Percentiles rank a stretch among this genome's conserved stretches.
These are phyloP conservation scores for Catharus minimus DNA, from an alignment of 2,113 vertebrate genomes.

Conservation along the genomic window DNA sequence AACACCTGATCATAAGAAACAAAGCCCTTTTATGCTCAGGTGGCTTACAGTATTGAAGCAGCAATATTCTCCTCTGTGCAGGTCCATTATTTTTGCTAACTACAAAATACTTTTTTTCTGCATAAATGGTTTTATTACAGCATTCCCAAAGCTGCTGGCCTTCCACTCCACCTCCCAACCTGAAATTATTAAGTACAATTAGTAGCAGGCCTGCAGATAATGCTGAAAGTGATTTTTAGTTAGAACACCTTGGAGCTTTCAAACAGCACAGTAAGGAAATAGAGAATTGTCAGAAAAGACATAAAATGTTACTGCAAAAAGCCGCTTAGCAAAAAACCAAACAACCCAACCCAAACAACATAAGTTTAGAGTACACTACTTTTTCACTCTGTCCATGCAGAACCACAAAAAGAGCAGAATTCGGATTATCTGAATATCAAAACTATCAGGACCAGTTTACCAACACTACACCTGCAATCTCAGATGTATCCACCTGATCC, in stretches of 20 bases:
- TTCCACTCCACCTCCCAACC: not conserved
- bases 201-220: constrained; percentile 1
- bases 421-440: not conserved
- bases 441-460: not conserved
- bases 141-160: constrained; percentile 6
- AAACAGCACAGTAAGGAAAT: constrained; percentile 2
- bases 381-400: not conserved
- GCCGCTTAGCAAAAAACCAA: not conserved
- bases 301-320: not conserved
- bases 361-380: not conserved
- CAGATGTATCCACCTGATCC: not conserved
- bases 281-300: not conserved
- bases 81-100: not conserved
- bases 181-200: not conserved
- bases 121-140: not conserved
- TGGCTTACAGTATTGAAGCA: not conserved
- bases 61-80: not conserved
- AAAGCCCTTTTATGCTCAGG: not conserved
- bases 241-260: not conserved
- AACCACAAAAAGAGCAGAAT: not conserved
- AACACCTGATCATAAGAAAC: not conserved
- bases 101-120: not conserved
- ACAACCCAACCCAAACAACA: not conserved
- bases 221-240: not conserved
- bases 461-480: not conserved